Base-by-base conservation (phyloP, 2,888 invertebrate species). In the Cyrtodaria siliqua region DNA sequence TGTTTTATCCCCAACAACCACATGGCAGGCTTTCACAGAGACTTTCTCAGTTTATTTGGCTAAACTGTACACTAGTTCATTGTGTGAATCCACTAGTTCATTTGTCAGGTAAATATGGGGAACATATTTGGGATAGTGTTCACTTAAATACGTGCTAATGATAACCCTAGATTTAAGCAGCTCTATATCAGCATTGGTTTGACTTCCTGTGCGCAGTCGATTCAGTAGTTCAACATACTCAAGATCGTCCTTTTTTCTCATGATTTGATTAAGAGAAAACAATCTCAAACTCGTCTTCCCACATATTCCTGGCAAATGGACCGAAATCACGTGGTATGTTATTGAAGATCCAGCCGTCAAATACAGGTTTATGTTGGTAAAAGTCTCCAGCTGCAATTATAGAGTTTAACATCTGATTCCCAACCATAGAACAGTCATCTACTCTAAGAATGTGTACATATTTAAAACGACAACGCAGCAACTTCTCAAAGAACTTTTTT, bases 361-460 rank as follows among this genome's bases (percentile, higher is more conserved):
- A 33, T 12, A 33, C 33, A 8, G 33, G 33, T 12, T 33, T 33
- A 12, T 8, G 33, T 33, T 33, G 33, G 12, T 8, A 33, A 8
- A 33, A 33, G 12, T 33, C 33, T 4, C 33, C 33, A 8, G 12
- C 33, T 33, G 12, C 33, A 33, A 33, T 33, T 33, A 33, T 33
- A 33, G 33, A 74, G 18, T 50, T 49, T 9, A 80, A 75, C 71
- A 80, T 50, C 12, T 29, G 23, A n/a, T 42, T 57, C 3, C 83
- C 80, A 26, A 80, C 79, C 80, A 80, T 83, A 12, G 77, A 80
- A 38, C 80, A 59, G 57, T 82, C 82, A 82, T 82, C 82, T 50
- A 78, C 80, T 9, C 80, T 61, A 12, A 74, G 20, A 12, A 73
- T 9, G 2, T 57, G 57, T n/a, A 72, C 16, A 4, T 66, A n/a